phyloP scores from a whole-genome alignment of 1,140 invertebrate species.

The Camponotus pennsylvanicus region DNA sequence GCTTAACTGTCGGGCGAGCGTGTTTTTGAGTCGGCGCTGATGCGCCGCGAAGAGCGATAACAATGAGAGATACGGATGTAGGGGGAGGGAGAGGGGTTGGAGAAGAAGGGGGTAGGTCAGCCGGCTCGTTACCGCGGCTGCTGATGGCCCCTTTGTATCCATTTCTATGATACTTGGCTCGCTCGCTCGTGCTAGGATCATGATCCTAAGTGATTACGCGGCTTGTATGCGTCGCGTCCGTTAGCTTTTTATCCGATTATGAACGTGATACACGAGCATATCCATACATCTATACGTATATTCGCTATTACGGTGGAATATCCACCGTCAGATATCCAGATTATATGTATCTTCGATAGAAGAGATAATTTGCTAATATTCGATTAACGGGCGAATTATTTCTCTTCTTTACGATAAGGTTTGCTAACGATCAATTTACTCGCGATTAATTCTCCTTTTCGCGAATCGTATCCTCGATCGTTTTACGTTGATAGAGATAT shows the following conservation, averaged over 20 bases:
- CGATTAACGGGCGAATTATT: not conserved
- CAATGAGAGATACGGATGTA: conserved; percentile 36
- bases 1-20: conserved; percentile 67
- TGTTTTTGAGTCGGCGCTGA: conserved; percentile 60
- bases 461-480: conserved; percentile 3
- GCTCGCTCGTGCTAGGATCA: conserved; percentile 56
- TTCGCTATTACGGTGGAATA: conserved; percentile 26
- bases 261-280: conserved; percentile 45
- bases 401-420: not conserved
- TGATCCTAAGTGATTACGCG: conserved; percentile 57
- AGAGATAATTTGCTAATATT: conserved; percentile 11
- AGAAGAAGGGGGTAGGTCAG: conserved; percentile 8
- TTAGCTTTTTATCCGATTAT: conserved; percentile 64
- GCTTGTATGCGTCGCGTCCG: conserved; percentile 58
- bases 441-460: not conserved
- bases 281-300: conserved; percentile 22
- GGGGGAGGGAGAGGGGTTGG: too few species aligned
- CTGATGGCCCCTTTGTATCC: conserved; percentile 60
- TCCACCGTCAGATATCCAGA: not conserved
- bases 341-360: not conserved
- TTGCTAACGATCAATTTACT: conserved; percentile 1
- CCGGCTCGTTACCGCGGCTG: conserved; percentile 48
- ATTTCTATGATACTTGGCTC: conserved; percentile 53
- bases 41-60: conserved; percentile 60
- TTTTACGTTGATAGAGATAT: conserved; percentile 46